These are phyloP conservation scores for Actinia tenebrosa DNA, from an alignment of 64 coral and sea anemone genomes.

Conservation along the genomic window DNA sequence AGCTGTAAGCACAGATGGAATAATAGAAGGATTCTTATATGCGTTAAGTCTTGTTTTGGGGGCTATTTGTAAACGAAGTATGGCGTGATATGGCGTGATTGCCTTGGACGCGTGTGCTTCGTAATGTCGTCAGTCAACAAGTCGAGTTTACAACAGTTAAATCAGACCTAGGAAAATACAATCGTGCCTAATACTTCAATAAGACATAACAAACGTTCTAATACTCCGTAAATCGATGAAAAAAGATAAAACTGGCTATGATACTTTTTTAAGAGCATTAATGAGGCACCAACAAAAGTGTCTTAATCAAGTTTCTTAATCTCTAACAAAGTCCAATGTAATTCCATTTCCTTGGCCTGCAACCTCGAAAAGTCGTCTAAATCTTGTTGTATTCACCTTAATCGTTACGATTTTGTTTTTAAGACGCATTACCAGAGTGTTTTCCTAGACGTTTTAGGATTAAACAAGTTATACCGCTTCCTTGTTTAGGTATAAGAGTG, in stretches of 20 bases:
- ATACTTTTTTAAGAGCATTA: not conserved
- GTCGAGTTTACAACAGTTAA: not conserved
- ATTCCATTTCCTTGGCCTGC: not conserved
- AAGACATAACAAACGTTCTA: not conserved
- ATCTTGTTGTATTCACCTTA: not conserved
- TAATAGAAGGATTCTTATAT: not conserved
- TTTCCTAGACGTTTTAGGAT: not conserved
- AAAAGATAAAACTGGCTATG: conserved; percentile 1
- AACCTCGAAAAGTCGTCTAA: not conserved
- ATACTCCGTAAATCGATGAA: not conserved
- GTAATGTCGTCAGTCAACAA: not conserved
- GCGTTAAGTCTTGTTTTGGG: not conserved
- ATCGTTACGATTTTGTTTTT: not conserved
- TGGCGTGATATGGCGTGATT: not conserved
- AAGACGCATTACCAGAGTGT: not conserved
- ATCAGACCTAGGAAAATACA: not conserved
- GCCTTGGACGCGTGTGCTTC: not conserved
- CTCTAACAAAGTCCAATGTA: not conserved
- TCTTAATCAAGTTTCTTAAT: not conserved
- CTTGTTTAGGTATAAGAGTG: not conserved
- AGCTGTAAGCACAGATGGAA: not conserved
- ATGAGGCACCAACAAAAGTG: not conserved
- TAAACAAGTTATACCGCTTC: not conserved
- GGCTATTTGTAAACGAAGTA: not conserved
- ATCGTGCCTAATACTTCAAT: not conserved